Evolutionary conservation across 1,140 invertebrate species (phyloP), one percentile per base, ranked within the genome.

Genomic region (Caenorhabditis remanei): DNA sequence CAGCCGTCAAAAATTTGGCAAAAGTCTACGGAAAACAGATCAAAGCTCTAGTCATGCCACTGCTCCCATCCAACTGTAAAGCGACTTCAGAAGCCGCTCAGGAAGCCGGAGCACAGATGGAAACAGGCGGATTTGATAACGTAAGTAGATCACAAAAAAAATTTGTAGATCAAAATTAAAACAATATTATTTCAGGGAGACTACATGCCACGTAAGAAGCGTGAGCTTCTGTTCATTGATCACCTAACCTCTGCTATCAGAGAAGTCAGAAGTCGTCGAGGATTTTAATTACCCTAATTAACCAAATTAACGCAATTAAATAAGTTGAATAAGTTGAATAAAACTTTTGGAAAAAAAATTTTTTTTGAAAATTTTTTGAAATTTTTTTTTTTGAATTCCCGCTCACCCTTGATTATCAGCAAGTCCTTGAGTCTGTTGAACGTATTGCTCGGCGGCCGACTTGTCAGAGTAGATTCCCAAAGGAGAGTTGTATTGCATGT

Each of bases 381-480:
- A 48, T 48, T 19, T 58, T 13, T 4, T 13, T 5, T 58, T 32
- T 43, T 14, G 8, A 58, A 84, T 13, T n/a, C 5, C 13, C 13
- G 14, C 67, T 58, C 5, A 85, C 87, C 82, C 50, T 9, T 67
- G 41, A 85, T 85, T 75, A 4, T 67, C 84, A 8, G 46, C 63
- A 0, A 55, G 19, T 84, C 83, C 83, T 24, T 84, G 83, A n/a
- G 89, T 90, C 65, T 89, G 89, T 71, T 90, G 85, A 16, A 84
- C 43, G 71, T 90, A 90, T 71, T 87, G 87, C 79, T 90, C 89
- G 55, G 85, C 89, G 32, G 89, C 89, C 40, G 67, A 90, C 58
- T 89, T 61, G 9, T 63, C 61, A 7, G 85, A 89, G 53, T 89
- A 89, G 32, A 89, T 83, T 0, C 84, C 84, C 82, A 89, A 67